Percentiles rank a stretch among this genome's conserved stretches.
Evolutionary conservation across 2,797 vertebrate genomes (phyloP).

Genomic region (Sternarchorhynchus goeldii): DNA sequence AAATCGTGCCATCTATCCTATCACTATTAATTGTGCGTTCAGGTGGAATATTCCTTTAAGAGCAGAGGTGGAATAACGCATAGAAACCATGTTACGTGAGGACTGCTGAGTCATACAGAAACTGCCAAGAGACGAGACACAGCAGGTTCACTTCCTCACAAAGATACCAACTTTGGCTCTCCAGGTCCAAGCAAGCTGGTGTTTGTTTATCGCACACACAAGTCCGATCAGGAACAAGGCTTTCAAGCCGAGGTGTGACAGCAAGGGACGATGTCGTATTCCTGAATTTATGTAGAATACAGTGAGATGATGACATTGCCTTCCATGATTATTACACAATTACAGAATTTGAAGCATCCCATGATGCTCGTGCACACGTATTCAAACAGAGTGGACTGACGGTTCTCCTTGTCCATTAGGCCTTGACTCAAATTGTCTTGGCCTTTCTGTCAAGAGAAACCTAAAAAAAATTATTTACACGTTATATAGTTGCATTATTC

Average conservation of each 20-base stretch:
- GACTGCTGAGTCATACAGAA: constrained; percentile 25
- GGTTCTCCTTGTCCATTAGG: too few relatives aligned
- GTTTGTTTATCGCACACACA: constrained; percentile 11
- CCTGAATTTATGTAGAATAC: neutral
- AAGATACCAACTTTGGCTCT: neutral
- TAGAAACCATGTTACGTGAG: neutral
- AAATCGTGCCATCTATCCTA: neutral
- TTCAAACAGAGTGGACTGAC: too few relatives aligned
- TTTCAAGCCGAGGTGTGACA: neutral
- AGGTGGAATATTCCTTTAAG: neutral
- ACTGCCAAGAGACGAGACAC: constrained; percentile 17
- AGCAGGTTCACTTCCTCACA: constrained; percentile 20
- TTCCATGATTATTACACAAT: neutral
- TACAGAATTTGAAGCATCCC: neutral
- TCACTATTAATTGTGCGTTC: neutral
- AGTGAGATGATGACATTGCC: neutral
- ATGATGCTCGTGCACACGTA: neutral
- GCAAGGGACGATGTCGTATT: constrained; percentile 5
- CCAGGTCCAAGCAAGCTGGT: neutral
- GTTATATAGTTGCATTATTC: too few relatives aligned
- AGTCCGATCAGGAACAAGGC: constrained; percentile 25
- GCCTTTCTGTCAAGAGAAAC: neutral
- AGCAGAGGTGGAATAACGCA: constrained; percentile 5
- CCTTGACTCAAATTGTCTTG: too few relatives aligned
- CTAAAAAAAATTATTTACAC: neutral